phyloP scores from a whole-genome alignment of 2,113 vertebrate genomes.

The Phocoena sinus region DNA sequence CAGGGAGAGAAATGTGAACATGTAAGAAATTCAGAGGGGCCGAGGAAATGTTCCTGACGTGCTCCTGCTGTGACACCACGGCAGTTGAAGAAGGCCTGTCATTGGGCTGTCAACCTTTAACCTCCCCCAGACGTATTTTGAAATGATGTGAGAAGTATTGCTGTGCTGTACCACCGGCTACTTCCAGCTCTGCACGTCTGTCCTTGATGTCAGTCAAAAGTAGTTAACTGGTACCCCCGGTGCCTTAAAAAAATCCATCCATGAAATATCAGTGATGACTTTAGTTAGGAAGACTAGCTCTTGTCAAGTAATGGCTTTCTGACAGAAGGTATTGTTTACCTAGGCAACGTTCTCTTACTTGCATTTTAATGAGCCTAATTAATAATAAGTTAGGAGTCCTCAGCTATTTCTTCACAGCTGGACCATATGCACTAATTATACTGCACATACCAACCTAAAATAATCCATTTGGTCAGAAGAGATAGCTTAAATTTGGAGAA shows the following conservation, averaged over 20 bases:
- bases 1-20: constrained; percentile 83
- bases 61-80: constrained; percentile 87
- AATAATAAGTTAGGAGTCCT: constrained; percentile 88
- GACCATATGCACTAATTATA: constrained; percentile 90
- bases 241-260: constrained; percentile 75
- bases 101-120: constrained; percentile 91
- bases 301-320: constrained; percentile 86
- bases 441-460: constrained; percentile 79
- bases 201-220: constrained; percentile 90
- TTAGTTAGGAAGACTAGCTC: constrained; percentile 81
- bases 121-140: constrained; percentile 84
- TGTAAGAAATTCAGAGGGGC: constrained; percentile 83
- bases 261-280: constrained; percentile 82
- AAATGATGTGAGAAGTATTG: constrained; percentile 85
- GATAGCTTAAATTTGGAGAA: constrained; percentile 74
- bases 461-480: constrained; percentile 78
- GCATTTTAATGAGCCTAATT: constrained; percentile 91
- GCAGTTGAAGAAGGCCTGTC: constrained; percentile 91
- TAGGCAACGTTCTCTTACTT: constrained; percentile 84
- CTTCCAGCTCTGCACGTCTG: constrained; percentile 82
- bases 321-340: constrained; percentile 90
- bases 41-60: constrained; percentile 84
- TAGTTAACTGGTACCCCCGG: constrained; percentile 82
- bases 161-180: constrained; percentile 73
- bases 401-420: constrained; percentile 87